These are phyloP conservation scores for Ypsolopha scabrella DNA, from an alignment of 2,888 invertebrate species.

Conservation along the genomic window DNA sequence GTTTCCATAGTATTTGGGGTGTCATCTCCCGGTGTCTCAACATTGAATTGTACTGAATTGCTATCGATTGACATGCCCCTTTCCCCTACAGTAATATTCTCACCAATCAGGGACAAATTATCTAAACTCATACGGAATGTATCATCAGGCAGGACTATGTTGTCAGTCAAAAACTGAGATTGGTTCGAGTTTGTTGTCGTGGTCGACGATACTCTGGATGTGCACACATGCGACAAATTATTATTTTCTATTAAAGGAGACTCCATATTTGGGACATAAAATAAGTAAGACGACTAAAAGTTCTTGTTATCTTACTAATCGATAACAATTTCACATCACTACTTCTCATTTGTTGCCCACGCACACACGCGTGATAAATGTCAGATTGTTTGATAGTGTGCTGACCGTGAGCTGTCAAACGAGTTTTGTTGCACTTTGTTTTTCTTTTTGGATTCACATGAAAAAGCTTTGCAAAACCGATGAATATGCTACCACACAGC, in stretches of 20 bases:
- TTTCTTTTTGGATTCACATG: slow-evolving; percentile 2
- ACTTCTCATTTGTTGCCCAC: slow-evolving; percentile 4
- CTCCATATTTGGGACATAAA: background rate
- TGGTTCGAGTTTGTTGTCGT: slow-evolving; percentile 38
- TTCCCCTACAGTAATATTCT: slow-evolving; percentile 49
- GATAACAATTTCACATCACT: slow-evolving; percentile 66
- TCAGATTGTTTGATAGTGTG: slow-evolving; percentile 26
- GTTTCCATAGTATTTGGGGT: background rate
- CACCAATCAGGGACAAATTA: slow-evolving; percentile 45
- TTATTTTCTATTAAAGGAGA: slow-evolving; percentile 21
- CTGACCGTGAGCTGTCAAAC: slow-evolving; percentile 57
- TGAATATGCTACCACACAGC: no score
- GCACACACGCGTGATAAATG: slow-evolving; percentile 42
- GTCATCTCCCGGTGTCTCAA: background rate
- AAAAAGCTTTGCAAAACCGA: background rate
- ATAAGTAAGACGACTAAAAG: slow-evolving; percentile 17
- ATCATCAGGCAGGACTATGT: slow-evolving; percentile 46
- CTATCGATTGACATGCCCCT: slow-evolving; percentile 32
- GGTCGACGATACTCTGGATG: slow-evolving; percentile 15
- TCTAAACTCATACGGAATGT: slow-evolving; percentile 54
- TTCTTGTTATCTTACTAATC: slow-evolving; percentile 62
- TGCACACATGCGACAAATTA: slow-evolving; percentile 20
- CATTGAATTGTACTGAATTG: background rate
- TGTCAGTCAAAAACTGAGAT: slow-evolving; percentile 34
- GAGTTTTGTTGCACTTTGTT: slow-evolving; percentile 30